These are phyloP conservation scores for Nothocercus nigrocapillus DNA, from an alignment of 2,113 vertebrate species.

Conservation along the genomic window DNA sequence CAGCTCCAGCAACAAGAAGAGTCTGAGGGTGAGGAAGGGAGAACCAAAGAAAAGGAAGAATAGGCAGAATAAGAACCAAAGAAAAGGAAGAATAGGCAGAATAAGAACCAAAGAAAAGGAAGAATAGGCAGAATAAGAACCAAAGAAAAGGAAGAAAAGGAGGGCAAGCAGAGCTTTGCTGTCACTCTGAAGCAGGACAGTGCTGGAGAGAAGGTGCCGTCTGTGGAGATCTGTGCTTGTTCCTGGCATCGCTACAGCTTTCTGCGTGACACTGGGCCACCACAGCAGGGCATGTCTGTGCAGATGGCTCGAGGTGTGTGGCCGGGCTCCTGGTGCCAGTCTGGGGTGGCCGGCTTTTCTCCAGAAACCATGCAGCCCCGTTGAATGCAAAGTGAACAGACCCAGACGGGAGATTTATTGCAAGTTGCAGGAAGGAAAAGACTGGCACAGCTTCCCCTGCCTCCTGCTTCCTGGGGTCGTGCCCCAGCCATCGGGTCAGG, in stretches of 20 bases:
- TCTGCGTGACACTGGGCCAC: not conserved
- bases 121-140: no score
- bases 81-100: no score
- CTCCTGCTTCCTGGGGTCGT: not conserved
- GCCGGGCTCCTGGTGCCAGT: not conserved
- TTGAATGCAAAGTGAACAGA: not conserved
- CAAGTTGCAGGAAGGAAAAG: not conserved
- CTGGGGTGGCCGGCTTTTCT: not conserved
- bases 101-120: no score
- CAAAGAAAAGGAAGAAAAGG: not conserved
- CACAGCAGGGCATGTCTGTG: fast-evolving
- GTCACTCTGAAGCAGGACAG: not conserved
- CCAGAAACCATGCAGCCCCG: not conserved
- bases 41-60: not conserved
- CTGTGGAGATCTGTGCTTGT: not conserved
- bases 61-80: no score
- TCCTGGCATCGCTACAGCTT: not conserved
- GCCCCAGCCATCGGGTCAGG: fast-evolving
- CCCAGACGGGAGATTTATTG: not conserved
- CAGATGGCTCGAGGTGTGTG: slow-evolving; percentile 22
- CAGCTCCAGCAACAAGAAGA: not conserved
- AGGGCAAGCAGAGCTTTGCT: not conserved
- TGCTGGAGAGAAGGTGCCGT: not conserved
- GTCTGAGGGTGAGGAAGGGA: not conserved
- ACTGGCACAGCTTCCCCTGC: not conserved